Percentiles rank a stretch among this genome's conserved stretches.
phyloP scores from a whole-genome alignment of 2,113 vertebrate genomes.

The Bostrychus sinensis region DNA sequence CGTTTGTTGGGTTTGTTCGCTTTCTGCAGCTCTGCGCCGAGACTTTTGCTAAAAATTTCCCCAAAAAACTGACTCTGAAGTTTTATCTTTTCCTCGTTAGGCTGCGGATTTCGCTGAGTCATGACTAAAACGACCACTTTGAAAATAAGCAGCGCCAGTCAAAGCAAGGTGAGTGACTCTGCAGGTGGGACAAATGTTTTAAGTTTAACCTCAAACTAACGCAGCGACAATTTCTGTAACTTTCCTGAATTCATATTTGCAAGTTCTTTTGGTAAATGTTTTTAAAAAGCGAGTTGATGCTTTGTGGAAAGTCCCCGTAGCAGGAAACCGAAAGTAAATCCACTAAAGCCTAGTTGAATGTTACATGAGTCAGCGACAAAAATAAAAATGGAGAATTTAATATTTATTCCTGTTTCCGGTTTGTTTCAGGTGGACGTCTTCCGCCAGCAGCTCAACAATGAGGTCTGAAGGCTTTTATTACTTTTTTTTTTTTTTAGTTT shows the following conservation, averaged over 20 bases:
- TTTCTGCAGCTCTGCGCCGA: neutral
- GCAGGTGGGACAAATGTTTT: neutral
- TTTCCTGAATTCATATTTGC: neutral
- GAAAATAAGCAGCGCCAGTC: slow-evolving; percentile 55
- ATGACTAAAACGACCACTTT: slow-evolving; percentile 62
- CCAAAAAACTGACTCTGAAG: neutral
- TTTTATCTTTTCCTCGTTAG: neutral
- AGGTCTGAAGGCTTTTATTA: slow-evolving; percentile 72
- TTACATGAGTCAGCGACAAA: slow-evolving; percentile 48
- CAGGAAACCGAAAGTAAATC: slow-evolving; percentile 63
- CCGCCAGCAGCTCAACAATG: slow-evolving; percentile 77
- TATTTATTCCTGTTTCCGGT: neutral
- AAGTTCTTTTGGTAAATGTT: neutral
- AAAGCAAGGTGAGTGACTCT: slow-evolving; percentile 58
- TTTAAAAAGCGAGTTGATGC: neutral
- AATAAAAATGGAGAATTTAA: neutral
- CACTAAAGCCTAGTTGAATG: neutral
- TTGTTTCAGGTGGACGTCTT: slow-evolving; percentile 81
- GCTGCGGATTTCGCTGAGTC: neutral
- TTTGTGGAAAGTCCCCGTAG: slow-evolving; percentile 16
- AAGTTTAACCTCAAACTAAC: neutral
- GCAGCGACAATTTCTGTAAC: neutral
- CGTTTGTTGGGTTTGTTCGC: neutral
- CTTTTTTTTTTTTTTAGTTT: no score
- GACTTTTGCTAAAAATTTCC: neutral